These are phyloP conservation scores for Pomatorhinus ruficollis DNA, from an alignment of 2,113 vertebrate species.

Conservation along the genomic window DNA sequence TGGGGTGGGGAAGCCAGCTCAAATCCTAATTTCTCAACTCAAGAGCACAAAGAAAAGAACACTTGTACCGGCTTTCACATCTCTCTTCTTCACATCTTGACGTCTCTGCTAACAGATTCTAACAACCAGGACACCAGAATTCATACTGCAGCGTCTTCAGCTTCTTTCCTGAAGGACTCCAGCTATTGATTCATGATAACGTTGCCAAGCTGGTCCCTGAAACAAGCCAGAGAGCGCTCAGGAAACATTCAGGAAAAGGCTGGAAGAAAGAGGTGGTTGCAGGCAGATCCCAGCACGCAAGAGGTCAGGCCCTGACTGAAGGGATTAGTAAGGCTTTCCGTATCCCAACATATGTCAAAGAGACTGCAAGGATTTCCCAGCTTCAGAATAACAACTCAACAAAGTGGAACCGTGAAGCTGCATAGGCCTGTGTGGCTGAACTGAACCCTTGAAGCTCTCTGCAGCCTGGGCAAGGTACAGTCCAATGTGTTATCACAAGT, in stretches of 20 bases:
- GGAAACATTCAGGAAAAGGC: neutral
- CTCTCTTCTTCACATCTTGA: slow-evolving; percentile 15
- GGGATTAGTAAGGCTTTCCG: neutral
- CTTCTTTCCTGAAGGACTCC: slow-evolving; percentile 33
- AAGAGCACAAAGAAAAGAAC: slow-evolving; percentile 13
- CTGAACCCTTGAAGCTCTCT: neutral
- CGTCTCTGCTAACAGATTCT: slow-evolving; percentile 10
- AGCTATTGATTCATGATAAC: slow-evolving; percentile 10
- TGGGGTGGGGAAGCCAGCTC: neutral
- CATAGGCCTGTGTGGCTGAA: fast-evolving
- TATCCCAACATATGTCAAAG: neutral
- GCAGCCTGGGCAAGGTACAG: neutral
- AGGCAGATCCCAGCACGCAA: neutral
- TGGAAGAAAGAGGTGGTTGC: neutral
- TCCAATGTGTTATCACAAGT: neutral
- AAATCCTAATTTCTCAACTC: neutral
- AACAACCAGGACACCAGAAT: slow-evolving; percentile 31
- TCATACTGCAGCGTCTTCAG: slow-evolving; percentile 16
- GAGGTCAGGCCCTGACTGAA: neutral
- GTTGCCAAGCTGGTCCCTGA: slow-evolving; percentile 1
- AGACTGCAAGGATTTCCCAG: neutral
- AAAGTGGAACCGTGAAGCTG: neutral
- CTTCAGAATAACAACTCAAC: neutral
- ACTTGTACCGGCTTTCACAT: neutral
- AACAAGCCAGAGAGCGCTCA: slow-evolving; percentile 11